Evolutionary conservation across 1,140 invertebrate genomes (phyloP), one percentile per base, ranked within the genome.

Genomic region (Drosophila pseudoananassae): DNA sequence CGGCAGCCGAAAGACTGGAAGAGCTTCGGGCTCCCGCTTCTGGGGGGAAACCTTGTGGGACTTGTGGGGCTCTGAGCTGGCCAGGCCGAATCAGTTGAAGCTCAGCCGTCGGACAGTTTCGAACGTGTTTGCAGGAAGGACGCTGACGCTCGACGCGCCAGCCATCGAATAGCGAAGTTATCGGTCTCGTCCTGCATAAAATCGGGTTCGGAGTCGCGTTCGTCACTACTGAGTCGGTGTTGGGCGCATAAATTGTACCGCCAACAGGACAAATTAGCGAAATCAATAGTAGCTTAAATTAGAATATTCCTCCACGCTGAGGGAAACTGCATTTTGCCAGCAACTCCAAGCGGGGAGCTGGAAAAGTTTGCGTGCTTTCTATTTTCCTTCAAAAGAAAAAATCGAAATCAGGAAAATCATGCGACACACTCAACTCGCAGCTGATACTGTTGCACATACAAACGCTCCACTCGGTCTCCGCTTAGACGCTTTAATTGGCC

Each of bases 101-200:
- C 82, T 88, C 74, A 82, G 66, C 75, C 83, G 82, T 82, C 83
- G 82, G 75, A 82, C 70, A 76, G 82, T 68, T 76, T 78, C 49
- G 75, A 64, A 68, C 82, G 78, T 87, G 56, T 64, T 64, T 82
- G 78, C 65, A 75, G 54, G 43, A 46, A 17, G 77, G 77, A 87
- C 81, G 83, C 47, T 82, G 78, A 64, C 83, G 82, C 83, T 60
- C 75, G 82, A 45, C 38, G 70, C 58, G 70, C 51, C 59, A 65
- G 47, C 53, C 52, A 54, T 65, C 47, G 53, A 75, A 75, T 55
- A 64, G 71, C 72, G 72, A 64, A 66, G 63, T 66, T 66, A 64
- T 66, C 63, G 63, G 57, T 49, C 54, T 70, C 51, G 68, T 70
- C 52, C 63, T 50, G 63, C 52, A 29, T n/a, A 31, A 36, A 52